These are phyloP conservation scores for Pyralis farinalis DNA, from an alignment of 2,888 invertebrate species.

Conservation along the genomic window DNA sequence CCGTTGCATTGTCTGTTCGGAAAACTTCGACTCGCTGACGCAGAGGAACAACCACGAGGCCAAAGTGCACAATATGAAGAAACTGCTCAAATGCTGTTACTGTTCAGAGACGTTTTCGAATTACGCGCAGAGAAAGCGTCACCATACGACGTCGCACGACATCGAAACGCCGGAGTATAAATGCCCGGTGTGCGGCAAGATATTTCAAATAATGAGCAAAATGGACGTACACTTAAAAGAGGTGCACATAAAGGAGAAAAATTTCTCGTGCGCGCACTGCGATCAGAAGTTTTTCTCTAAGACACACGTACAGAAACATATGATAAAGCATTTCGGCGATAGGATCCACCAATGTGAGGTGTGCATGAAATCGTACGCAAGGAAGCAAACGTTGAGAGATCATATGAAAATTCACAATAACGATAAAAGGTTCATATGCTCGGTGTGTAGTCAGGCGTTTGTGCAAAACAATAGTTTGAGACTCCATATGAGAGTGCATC, in stretches of 20 bases:
- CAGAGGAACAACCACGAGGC: slow-evolving; percentile 49
- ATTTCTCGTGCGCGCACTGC: slow-evolving; percentile 67
- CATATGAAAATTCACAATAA: slow-evolving; percentile 60
- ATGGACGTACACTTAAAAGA: slow-evolving; percentile 60
- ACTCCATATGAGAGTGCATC: slow-evolving; percentile 50
- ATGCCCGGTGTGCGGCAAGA: slow-evolving; percentile 56
- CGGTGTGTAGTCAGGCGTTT: slow-evolving; percentile 46
- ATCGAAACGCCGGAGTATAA: slow-evolving; percentile 39
- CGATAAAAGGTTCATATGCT: slow-evolving; percentile 43
- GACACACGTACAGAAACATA: slow-evolving; percentile 73
- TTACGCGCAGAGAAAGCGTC: slow-evolving; percentile 47
- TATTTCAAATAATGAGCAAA: slow-evolving; percentile 51
- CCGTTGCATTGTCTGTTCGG: slow-evolving; percentile 46
- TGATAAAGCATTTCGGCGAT: slow-evolving; percentile 73
- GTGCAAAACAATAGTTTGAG: slow-evolving; percentile 51
- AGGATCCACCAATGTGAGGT: slow-evolving; percentile 64
- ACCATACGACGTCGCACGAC: slow-evolving; percentile 45
- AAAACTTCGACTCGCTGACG: slow-evolving; percentile 49
- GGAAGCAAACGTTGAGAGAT: slow-evolving; percentile 55
- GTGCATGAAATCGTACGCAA: slow-evolving; percentile 72
- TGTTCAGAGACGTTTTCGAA: slow-evolving; percentile 54
- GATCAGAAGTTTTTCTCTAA: slow-evolving; percentile 74
- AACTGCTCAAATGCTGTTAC: slow-evolving; percentile 47
- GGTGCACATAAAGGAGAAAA: slow-evolving; percentile 67
- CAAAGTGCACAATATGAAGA: slow-evolving; percentile 44